Evolutionary conservation across 2,113 vertebrate species (phyloP), one percentile per base, ranked within the genome.

Genomic region (Cacatua alba): DNA sequence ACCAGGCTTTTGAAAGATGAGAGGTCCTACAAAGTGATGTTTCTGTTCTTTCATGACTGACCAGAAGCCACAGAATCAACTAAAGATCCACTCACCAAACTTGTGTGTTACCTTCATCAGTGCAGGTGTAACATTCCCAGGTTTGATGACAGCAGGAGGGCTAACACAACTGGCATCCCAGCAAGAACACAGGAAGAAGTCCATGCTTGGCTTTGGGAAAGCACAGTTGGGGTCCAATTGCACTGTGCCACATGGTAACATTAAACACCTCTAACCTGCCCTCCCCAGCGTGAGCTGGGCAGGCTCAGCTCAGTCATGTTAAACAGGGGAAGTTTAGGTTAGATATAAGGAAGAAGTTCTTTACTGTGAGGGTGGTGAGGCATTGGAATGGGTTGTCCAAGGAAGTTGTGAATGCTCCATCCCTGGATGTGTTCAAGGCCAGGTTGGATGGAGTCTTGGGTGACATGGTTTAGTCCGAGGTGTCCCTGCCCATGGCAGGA

Each of bases 191-290:
- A 13, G 19, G 2, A 11, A 59, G 55, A 76, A 55, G 51, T 39
- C 63, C 60, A 55, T 14, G 71, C 8, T 8, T 6, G 39, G 59
- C 41, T 86, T 20, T 53, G 43, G 48, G 35, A 64, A 74, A 72
- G 70, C 24, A 52, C 37, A 28, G 49, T 43, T 37, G 37, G 51
- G 21, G 25, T 63, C 15, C 17, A 9, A 25, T 7, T 0, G 0
- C 48, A 24, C 25, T 19, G 39, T 21, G 67, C 63, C 2, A 1
- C 7, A 1, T 2, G 7, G 29, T 25, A 29, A n/a, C n/a, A 37
- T 31, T 26, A 37, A 13, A 16, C 49, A 35, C 57, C 51, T 25
- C 46, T 23, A 16, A 48, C 13, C 46, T 23, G 24, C 20, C 35
- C 33, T 55, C 44, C 13, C 69, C 48, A 20, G 20, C 1, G 1